Percentiles rank a stretch among this genome's conserved stretches.
phyloP scores from a whole-genome alignment of 2,888 invertebrate genomes.

The Torymus aiolomorphi region DNA sequence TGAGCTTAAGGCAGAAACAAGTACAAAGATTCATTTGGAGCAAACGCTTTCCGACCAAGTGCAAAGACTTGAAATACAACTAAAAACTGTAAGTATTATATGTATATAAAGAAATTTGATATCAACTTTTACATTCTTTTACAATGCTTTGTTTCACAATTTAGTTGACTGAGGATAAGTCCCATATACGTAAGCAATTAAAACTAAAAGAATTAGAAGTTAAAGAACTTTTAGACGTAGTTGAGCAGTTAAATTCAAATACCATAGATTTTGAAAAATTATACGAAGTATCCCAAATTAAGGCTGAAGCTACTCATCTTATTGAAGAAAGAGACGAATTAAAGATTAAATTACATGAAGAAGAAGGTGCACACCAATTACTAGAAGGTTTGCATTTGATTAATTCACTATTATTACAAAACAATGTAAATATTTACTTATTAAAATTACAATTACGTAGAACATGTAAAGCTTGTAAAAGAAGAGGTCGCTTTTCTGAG shows the following conservation, averaged over 20 bases:
- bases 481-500: conserved; percentile 78
- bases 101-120: conserved; percentile 19
- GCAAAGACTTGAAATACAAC: conserved; percentile 78
- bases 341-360: conserved; percentile 69
- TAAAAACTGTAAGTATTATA: conserved; percentile 77
- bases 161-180: conserved; percentile 47
- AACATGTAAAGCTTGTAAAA: conserved; percentile 64
- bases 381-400: conserved; percentile 72
- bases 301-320: conserved; percentile 79
- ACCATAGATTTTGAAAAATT: conserved; percentile 75
- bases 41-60: conserved; percentile 77
- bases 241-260: conserved; percentile 68
- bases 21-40: conserved; percentile 78
- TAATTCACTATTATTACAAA: not conserved
- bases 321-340: conserved; percentile 77
- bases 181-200: conserved; percentile 62
- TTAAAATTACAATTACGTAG: conserved; percentile 29
- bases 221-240: conserved; percentile 68
- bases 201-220: conserved; percentile 69
- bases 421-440: not conserved
- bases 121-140: not conserved
- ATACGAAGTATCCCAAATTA: conserved; percentile 78
- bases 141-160: conserved; percentile 16
- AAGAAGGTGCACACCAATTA: conserved; percentile 74
- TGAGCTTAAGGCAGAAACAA: conserved; percentile 72